Percentiles rank a stretch among this genome's conserved stretches.
Conservation (phyloP, 1,140 invertebrate species). For the Drosophila saltans region DNA sequence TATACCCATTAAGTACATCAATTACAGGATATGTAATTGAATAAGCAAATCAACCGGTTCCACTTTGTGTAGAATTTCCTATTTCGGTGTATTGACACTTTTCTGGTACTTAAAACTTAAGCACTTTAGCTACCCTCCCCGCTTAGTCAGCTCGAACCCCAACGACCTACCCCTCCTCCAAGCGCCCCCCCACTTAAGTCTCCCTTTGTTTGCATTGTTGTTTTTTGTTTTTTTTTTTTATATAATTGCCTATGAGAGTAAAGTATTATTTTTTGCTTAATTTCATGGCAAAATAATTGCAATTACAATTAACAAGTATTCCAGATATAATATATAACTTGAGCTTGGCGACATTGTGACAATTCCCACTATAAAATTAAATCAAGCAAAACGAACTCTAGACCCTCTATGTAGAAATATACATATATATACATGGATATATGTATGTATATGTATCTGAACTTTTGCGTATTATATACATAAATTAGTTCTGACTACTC, state of each 20-base stretch:
- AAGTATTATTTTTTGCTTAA: background rate
- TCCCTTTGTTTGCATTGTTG: too few relatives aligned
- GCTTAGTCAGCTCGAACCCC: too few relatives aligned
- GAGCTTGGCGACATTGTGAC: background rate
- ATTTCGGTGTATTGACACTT: conserved; percentile 5
- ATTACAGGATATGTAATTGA: background rate
- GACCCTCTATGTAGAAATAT: background rate
- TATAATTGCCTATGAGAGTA: too few relatives aligned
- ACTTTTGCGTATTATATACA: background rate
- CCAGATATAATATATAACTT: background rate
- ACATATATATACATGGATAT: too few relatives aligned
- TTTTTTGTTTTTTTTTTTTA: too few relatives aligned
- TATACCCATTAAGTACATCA: background rate
- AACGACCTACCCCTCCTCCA: too few relatives aligned
- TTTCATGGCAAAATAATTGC: background rate
- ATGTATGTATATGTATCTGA: too few relatives aligned
- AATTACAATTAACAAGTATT: background rate
- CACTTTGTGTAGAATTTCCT: background rate
- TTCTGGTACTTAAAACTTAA: background rate
- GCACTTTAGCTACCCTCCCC: background rate
- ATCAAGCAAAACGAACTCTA: background rate
- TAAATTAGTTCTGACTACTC: background rate
- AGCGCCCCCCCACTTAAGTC: too few relatives aligned
- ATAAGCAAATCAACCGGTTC: conserved; percentile 2
- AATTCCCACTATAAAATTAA: background rate